These are phyloP conservation scores for Torymus auratus DNA, from an alignment of 2,888 invertebrate species.

Conservation along the genomic window DNA sequence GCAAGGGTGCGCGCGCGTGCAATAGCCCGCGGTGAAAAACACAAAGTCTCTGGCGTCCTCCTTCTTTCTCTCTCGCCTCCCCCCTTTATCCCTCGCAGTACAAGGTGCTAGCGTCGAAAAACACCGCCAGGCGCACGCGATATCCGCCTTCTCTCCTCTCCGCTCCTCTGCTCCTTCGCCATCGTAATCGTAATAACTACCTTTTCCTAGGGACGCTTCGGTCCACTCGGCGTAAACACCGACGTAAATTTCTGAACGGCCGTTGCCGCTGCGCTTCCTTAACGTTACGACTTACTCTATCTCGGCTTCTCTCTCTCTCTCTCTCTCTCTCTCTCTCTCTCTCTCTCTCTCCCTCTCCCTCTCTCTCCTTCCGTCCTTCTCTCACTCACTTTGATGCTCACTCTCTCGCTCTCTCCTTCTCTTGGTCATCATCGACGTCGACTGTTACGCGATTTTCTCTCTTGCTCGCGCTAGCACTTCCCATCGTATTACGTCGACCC, in stretches of 20 bases:
- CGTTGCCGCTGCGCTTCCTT: conserved; percentile 12
- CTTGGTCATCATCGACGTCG: conserved; percentile 62
- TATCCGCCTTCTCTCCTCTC: neutral
- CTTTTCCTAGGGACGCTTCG: conserved; percentile 56
- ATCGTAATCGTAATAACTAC: conserved; percentile 69
- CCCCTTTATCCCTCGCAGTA: conserved; percentile 3
- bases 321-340: conserved; percentile 31
- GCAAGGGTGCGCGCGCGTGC: neutral
- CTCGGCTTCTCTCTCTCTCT: conserved; percentile 16
- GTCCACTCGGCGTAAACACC: conserved; percentile 69
- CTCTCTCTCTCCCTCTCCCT: conserved; percentile 15
- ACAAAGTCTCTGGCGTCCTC: no score
- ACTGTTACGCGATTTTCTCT: conserved; percentile 60
- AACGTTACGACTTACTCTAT: neutral
- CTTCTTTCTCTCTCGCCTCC: no score
- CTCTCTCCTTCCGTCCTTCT: conserved; percentile 3
- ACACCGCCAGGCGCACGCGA: neutral
- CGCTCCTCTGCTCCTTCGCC: conserved; percentile 6
- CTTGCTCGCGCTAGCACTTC: neutral
- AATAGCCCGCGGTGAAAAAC: neutral
- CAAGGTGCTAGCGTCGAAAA: neutral
- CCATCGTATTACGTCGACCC: conserved; percentile 30
- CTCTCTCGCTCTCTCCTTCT: conserved; percentile 59
- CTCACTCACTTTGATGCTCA: conserved; percentile 58
- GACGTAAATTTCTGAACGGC: conserved; percentile 69